phyloP scores from a whole-genome alignment of 2,888 invertebrate species.

The Allophyes oxyacanthae region DNA sequence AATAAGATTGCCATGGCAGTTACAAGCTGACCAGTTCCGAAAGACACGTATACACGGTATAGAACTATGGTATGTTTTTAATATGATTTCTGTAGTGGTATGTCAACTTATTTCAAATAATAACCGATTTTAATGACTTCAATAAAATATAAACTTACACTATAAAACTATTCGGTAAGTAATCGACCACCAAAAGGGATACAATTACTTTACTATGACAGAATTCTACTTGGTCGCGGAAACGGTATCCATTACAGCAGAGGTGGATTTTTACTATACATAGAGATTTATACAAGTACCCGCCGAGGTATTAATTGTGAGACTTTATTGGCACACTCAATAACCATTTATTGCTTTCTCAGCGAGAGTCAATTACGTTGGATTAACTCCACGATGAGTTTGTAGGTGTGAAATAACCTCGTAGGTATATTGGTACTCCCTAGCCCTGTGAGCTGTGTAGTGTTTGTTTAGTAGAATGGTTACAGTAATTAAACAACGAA shows the following conservation, averaged over 20 bases:
- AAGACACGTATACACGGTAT: no score
- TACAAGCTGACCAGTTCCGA: no score
- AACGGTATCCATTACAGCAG: slow-evolving; percentile 42
- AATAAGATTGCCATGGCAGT: no score
- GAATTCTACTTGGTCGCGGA: slow-evolving; percentile 29
- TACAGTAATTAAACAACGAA: slow-evolving; percentile 79
- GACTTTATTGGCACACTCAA: slow-evolving; percentile 82
- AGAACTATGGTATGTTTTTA: no score
- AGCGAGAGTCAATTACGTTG: slow-evolving; percentile 83
- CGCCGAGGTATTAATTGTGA: slow-evolving; percentile 75
- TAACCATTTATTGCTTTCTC: slow-evolving; percentile 83
- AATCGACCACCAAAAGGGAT: slow-evolving; percentile 13
- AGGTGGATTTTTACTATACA: slow-evolving; percentile 42
- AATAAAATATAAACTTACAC: neutral
- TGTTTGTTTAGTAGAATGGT: slow-evolving; percentile 68
- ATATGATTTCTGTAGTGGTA: no score
- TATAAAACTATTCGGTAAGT: slow-evolving; percentile 21
- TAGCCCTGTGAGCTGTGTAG: slow-evolving; percentile 34
- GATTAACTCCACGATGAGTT: slow-evolving; percentile 77
- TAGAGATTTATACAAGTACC: slow-evolving; percentile 57
- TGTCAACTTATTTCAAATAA: neutral
- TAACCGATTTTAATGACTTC: neutral
- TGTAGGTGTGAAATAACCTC: slow-evolving; percentile 67
- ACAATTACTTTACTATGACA: slow-evolving; percentile 22
- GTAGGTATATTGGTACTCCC: slow-evolving; percentile 16